Evolutionary conservation across 1,140 invertebrate species (phyloP).

Genomic region (Tetramorium alpestre): DNA sequence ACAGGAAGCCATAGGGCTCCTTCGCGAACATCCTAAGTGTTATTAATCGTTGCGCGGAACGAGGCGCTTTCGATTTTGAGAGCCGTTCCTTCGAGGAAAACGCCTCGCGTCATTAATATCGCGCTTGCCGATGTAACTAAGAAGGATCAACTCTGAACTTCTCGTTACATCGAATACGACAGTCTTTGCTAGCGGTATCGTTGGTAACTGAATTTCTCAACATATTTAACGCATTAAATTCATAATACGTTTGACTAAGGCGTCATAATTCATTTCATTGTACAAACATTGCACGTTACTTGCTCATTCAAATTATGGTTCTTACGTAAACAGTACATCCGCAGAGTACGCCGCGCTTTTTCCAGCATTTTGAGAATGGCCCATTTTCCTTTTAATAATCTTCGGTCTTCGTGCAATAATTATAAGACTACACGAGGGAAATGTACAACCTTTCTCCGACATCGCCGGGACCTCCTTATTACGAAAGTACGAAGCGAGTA

Average conservation of each 20-base stretch:
- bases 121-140: not conserved
- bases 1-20: constrained; percentile 41
- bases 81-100: not conserved
- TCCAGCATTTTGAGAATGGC: constrained; percentile 12
- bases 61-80: constrained; percentile 63
- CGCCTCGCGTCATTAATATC: constrained; percentile 51
- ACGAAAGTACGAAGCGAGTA: constrained; percentile 54
- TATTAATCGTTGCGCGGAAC: constrained; percentile 65
- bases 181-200: not conserved
- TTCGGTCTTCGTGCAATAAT: constrained; percentile 68
- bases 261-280: not conserved
- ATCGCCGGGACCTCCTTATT: constrained; percentile 32
- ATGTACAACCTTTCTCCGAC: constrained; percentile 31
- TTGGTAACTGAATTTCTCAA: not conserved
- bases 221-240: not conserved
- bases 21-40: constrained; percentile 68
- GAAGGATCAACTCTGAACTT: not conserved
- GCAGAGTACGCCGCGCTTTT: not conserved
- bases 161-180: not conserved
- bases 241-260: not conserved
- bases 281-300: not conserved
- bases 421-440: constrained; percentile 65
- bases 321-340: constrained; percentile 1
- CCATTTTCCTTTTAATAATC: constrained; percentile 72
- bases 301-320: constrained; percentile 30